Percentiles rank a stretch among this genome's conserved stretches.
Conservation (phyloP, 2,888 invertebrate species). For the Stratiomys singularior region DNA sequence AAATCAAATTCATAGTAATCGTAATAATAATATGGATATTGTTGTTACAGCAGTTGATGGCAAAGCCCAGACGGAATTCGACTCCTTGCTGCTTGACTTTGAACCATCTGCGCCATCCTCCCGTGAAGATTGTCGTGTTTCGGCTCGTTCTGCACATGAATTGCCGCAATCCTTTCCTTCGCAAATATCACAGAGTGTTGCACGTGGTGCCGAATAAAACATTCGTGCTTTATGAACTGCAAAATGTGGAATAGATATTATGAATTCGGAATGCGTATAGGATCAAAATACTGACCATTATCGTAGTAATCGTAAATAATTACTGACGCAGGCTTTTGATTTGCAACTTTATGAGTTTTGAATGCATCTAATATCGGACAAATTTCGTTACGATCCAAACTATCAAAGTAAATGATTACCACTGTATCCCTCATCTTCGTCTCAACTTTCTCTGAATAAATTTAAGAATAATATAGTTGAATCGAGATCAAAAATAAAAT, state of each 20-base stretch:
- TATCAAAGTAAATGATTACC: conserved; percentile 81
- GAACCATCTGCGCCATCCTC: not conserved
- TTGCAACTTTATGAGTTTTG: conserved; percentile 85
- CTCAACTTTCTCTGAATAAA: conserved; percentile 69
- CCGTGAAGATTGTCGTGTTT: conserved; percentile 54
- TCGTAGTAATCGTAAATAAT: conserved; percentile 93
- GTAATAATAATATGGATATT: not conserved
- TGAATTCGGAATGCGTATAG: not conserved
- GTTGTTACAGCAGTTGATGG: conserved; percentile 31
- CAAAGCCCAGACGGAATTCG: conserved; percentile 12
- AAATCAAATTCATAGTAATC: conserved; percentile 17
- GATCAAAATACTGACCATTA: conserved; percentile 79
- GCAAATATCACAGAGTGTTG: conserved; percentile 85
- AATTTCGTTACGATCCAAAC: conserved; percentile 74
- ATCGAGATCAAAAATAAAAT: no score
- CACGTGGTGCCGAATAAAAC: conserved; percentile 79
- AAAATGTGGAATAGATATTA: no score
- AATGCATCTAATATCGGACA: conserved; percentile 90
- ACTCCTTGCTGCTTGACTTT: not conserved
- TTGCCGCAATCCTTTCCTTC: conserved; percentile 71
- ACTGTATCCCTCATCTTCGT: conserved; percentile 72
- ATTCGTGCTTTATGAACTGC: conserved; percentile 85
- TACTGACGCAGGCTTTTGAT: conserved; percentile 87
- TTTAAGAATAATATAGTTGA: no score
- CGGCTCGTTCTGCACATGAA: conserved; percentile 61